These are phyloP conservation scores for Microctonus brassicae DNA, from an alignment of 2,888 invertebrate species.

Conservation along the genomic window DNA sequence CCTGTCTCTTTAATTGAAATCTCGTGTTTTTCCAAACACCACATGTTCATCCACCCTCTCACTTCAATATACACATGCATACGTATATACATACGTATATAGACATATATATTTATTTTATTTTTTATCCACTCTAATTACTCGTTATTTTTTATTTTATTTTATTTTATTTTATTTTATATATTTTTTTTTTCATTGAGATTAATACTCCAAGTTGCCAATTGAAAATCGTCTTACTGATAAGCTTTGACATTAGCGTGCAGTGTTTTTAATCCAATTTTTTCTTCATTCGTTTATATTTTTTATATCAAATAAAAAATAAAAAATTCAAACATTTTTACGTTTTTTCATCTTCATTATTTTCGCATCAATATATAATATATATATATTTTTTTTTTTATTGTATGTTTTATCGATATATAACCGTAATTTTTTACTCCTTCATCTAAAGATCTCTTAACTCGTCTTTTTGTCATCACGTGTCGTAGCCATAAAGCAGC, in stretches of 20 bases:
- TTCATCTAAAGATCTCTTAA: constrained; percentile 14
- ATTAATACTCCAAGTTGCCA: not conserved
- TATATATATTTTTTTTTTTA: not conserved
- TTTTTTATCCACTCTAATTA: constrained; percentile 11
- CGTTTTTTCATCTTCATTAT: not conserved
- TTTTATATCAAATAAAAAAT: no score
- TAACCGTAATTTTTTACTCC: constrained; percentile 20
- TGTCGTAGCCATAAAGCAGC: constrained; percentile 40
- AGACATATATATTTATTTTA: not conserved
- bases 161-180: not conserved
- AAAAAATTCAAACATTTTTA: no score
- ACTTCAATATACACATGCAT: not conserved
- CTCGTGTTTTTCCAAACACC: constrained; percentile 71
- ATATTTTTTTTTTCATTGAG: not conserved
- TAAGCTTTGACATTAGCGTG: not conserved
- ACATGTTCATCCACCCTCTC: constrained; percentile 4
- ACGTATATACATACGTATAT: not conserved
- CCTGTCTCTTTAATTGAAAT: constrained; percentile 76
- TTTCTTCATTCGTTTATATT: not conserved
- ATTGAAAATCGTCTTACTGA: not conserved
- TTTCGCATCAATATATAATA: not conserved
- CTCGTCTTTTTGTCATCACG: constrained; percentile 33
- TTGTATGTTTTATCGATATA: constrained; percentile 1
- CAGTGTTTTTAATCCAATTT: not conserved
- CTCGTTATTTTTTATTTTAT: not conserved